phyloP scores from a whole-genome alignment of 2,797 vertebrate genomes.

The Lycodopsis pacificus region DNA sequence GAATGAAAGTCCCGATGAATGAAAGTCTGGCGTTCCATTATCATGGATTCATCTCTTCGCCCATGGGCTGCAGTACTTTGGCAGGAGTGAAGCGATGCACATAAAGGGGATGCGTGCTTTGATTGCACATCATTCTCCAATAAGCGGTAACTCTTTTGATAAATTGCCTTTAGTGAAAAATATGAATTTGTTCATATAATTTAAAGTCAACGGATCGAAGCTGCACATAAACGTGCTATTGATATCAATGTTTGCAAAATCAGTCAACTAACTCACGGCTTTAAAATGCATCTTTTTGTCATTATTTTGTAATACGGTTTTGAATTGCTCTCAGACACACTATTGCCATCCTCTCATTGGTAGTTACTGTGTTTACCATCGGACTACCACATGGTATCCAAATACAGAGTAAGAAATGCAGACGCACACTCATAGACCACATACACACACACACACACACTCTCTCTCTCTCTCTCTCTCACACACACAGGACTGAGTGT shows the following conservation, averaged over 20 bases:
- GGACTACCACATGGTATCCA: constrained; percentile 4
- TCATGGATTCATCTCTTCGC: constrained; percentile 49
- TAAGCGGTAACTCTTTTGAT: constrained; percentile 1
- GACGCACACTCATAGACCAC: not conserved
- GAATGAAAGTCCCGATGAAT: constrained; percentile 47
- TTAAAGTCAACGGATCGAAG: not conserved
- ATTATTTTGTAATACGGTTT: not conserved
- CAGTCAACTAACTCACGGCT: constrained; percentile 1
- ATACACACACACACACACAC: constrained; percentile 4
- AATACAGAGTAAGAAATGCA: constrained; percentile 3
- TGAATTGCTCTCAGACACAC: not conserved
- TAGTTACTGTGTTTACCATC: constrained; percentile 29
- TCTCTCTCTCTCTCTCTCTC: not conserved
- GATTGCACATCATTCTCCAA: not conserved
- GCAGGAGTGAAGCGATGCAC: constrained; percentile 14
- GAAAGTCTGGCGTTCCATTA: constrained; percentile 31
- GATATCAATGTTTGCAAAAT: not conserved
- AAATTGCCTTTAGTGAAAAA: not conserved
- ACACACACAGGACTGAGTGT: constrained; percentile 33
- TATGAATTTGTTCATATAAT: not conserved
- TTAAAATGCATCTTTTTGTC: constrained; percentile 20
- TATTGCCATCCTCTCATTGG: constrained; percentile 9
- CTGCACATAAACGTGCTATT: not conserved
- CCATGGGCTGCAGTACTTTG: constrained; percentile 31
- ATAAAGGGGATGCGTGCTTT: constrained; percentile 1